These are phyloP conservation scores for Telmatherina bonti DNA, from an alignment of 2,797 vertebrate genomes.

Conservation along the genomic window DNA sequence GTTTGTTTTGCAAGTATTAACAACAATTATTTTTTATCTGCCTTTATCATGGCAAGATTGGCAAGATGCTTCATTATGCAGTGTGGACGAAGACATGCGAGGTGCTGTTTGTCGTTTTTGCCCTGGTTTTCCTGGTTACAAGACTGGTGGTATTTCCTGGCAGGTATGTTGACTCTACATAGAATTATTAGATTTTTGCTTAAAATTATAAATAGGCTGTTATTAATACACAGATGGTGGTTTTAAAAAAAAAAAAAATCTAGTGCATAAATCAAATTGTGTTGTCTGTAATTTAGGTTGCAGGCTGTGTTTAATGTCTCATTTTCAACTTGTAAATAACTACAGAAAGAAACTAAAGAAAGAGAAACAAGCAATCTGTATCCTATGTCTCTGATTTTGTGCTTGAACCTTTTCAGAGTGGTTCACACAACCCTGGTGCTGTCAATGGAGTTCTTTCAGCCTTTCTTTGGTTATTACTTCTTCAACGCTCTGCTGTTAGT, in stretches of 20 bases:
- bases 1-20: background rate
- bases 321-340: too few species aligned
- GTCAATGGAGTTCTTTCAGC: conserved; percentile 81
- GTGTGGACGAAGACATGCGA: conserved; percentile 88
- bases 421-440: conserved; percentile 87
- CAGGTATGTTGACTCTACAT: conserved; percentile 73
- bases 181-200: background rate
- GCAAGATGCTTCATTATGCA: conserved; percentile 92
- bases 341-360: too few species aligned
- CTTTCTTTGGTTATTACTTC: conserved; percentile 94
- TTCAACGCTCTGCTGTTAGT: conserved; percentile 87
- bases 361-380: background rate
- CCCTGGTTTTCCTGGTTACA: conserved; percentile 87
- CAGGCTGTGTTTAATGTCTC: too few species aligned
- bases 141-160: conserved; percentile 88
- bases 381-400: background rate
- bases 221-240: background rate
- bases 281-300: background rate
- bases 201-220: background rate
- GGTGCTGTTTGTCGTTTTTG: conserved; percentile 87
- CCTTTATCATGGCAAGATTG: conserved; percentile 78
- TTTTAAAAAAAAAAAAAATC: too few species aligned
- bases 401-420: conserved; percentile 78
- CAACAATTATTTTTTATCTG: background rate
- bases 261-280: background rate